Evolutionary conservation across 1,140 invertebrate species (phyloP).

Genomic region (Lasaia peninsularis): DNA sequence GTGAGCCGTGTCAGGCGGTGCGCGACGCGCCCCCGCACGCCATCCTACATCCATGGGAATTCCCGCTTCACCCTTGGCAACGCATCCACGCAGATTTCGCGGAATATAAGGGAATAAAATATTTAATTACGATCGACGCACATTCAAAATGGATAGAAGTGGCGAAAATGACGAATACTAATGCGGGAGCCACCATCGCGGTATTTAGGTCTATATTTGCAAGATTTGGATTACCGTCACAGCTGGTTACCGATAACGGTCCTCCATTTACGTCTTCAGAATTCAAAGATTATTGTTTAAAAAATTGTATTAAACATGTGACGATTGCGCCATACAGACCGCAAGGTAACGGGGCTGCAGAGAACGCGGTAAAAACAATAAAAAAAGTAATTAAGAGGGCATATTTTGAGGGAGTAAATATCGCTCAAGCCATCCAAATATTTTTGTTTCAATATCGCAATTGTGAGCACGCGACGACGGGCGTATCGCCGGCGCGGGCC

Average conservation of each 20-base stretch:
- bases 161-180: slow-evolving; percentile 19
- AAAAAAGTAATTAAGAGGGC: slow-evolving; percentile 49
- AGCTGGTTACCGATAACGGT: slow-evolving; percentile 47
- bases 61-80: slow-evolving; percentile 36
- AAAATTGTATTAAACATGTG: slow-evolving; percentile 40
- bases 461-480: slow-evolving; percentile 33
- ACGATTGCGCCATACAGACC: slow-evolving; percentile 46
- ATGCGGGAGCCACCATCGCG: slow-evolving; percentile 17
- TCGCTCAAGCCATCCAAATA: slow-evolving; percentile 18
- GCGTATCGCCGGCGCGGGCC: slow-evolving; percentile 28
- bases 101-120: slow-evolving; percentile 24
- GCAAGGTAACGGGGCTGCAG: slow-evolving; percentile 51
- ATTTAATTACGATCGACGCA: slow-evolving; percentile 33
- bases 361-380: slow-evolving; percentile 55
- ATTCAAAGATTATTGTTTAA: slow-evolving; percentile 39
- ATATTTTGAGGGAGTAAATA: slow-evolving; percentile 20
- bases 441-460: slow-evolving; percentile 40
- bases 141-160: slow-evolving; percentile 39
- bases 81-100: slow-evolving; percentile 40
- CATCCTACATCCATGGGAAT: slow-evolving; percentile 38
- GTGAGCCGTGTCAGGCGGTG: slow-evolving; percentile 30
- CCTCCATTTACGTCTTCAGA: slow-evolving; percentile 35
- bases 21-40: slow-evolving; percentile 32
- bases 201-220: slow-evolving; percentile 30
- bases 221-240: slow-evolving; percentile 41